Evolutionary conservation across 2,113 vertebrate species (phyloP).

Genomic region (Pterocles orientalis): DNA sequence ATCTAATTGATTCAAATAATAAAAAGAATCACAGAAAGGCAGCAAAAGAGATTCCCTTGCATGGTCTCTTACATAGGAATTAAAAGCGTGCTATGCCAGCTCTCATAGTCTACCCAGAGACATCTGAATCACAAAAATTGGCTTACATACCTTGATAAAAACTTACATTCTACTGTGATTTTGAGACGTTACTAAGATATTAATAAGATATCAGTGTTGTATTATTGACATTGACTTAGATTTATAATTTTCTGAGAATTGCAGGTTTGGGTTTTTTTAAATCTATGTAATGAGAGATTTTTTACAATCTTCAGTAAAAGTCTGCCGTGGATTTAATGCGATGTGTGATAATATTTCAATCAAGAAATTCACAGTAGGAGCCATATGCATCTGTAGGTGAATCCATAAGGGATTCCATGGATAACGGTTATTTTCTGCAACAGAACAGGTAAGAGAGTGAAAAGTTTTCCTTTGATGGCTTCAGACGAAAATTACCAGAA

Average conservation of each 20-base stretch:
- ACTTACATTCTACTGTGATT: not conserved
- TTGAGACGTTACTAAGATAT: not conserved
- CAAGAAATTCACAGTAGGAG: not conserved
- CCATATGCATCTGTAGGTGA: not conserved
- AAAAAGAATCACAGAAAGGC: not conserved
- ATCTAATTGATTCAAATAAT: not conserved
- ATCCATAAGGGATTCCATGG: not conserved
- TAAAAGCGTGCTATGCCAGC: not conserved
- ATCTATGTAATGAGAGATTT: not conserved
- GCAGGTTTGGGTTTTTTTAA: accelerated
- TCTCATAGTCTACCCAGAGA: not conserved
- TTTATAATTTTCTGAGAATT: not conserved
- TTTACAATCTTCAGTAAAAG: not conserved
- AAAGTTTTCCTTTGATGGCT: not conserved
- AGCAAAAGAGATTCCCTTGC: not conserved
- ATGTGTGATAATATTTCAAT: not conserved
- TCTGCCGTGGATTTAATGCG: not conserved
- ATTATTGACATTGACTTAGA: not conserved
- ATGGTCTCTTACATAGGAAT: not conserved
- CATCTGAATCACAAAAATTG: not conserved
- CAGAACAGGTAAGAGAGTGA: not conserved
- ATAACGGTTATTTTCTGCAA: not conserved
- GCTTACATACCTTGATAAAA: not conserved
- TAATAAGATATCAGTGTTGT: no score
- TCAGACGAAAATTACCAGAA: not conserved